Evolutionary conservation across 2,113 vertebrate genomes (phyloP).

Genomic region (Malurus alboscapulatus): DNA sequence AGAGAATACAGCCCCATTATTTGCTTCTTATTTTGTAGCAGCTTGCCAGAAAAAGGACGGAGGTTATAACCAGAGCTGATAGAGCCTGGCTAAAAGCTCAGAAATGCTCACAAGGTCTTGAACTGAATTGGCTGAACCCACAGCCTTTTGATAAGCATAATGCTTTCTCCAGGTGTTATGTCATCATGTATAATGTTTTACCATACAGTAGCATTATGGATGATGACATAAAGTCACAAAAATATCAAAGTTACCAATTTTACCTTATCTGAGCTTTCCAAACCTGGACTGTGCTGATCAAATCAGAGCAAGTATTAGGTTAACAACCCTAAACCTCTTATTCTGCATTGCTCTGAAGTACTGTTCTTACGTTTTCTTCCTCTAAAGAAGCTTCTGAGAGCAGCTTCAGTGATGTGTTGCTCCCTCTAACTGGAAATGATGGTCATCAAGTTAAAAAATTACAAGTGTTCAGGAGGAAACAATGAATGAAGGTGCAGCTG

Average conservation of each 20-base stretch:
- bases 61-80: conserved; percentile 43
- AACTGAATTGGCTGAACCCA: conserved; percentile 27
- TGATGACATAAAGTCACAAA: conserved; percentile 63
- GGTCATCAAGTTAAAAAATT: background rate
- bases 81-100: conserved; percentile 30
- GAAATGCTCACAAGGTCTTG: conserved; percentile 44
- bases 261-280: conserved; percentile 47
- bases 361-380: background rate
- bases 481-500: background rate
- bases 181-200: conserved; percentile 41
- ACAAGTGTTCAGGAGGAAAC: background rate
- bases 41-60: conserved; percentile 7
- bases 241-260: conserved; percentile 35
- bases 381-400: background rate
- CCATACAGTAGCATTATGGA: conserved; percentile 3
- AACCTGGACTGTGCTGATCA: conserved; percentile 4
- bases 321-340: background rate
- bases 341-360: conserved; percentile 16
- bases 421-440: background rate
- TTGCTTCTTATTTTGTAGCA: background rate
- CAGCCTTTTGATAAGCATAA: conserved; percentile 49
- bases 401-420: background rate
- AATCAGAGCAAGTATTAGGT: conserved; percentile 16
- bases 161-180: conserved; percentile 59
- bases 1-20: background rate